Evolutionary conservation across 2,797 vertebrate species (phyloP).

Genomic region (Melanotaenia boesemani): DNA sequence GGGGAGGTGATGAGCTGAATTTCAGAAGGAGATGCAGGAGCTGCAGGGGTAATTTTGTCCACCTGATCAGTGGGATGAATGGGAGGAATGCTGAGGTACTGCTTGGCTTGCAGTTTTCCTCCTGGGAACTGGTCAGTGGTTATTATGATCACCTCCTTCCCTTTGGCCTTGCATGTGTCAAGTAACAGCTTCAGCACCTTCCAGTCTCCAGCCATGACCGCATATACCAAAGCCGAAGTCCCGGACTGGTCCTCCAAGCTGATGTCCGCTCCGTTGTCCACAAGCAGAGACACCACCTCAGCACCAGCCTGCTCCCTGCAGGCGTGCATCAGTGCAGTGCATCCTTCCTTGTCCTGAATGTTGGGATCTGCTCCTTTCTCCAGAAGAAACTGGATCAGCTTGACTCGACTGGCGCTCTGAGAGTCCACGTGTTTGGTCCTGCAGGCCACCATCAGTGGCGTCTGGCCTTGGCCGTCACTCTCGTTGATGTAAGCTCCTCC

Average conservation of each 20-base stretch:
- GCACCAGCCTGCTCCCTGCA: conserved; percentile 86
- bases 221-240: conserved; percentile 89
- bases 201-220: conserved; percentile 86
- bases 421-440: conserved; percentile 85
- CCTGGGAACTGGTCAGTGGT: conserved; percentile 83
- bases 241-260: conserved; percentile 89
- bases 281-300: conserved; percentile 87
- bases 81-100: conserved; percentile 86
- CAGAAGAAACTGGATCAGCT: conserved; percentile 92
- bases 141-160: conserved; percentile 96
- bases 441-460: conserved; percentile 93
- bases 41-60: conserved; percentile 48
- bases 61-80: conserved; percentile 59
- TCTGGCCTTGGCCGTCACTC: conserved; percentile 91
- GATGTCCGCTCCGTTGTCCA: conserved; percentile 86
- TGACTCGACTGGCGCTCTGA: conserved; percentile 89
- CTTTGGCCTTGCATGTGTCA: conserved; percentile 88
- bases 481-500: conserved; percentile 85
- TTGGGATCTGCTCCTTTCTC: conserved; percentile 93
- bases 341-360: conserved; percentile 93
- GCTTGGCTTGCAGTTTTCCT: conserved; percentile 83
- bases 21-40: conserved; percentile 83
- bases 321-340: conserved; percentile 92
- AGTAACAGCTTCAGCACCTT: conserved; percentile 88
- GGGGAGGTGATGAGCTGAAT: conserved; percentile 85